Evolutionary conservation across 1,140 invertebrate species (phyloP).

Genomic region (Rhopalosiphum maidis): DNA sequence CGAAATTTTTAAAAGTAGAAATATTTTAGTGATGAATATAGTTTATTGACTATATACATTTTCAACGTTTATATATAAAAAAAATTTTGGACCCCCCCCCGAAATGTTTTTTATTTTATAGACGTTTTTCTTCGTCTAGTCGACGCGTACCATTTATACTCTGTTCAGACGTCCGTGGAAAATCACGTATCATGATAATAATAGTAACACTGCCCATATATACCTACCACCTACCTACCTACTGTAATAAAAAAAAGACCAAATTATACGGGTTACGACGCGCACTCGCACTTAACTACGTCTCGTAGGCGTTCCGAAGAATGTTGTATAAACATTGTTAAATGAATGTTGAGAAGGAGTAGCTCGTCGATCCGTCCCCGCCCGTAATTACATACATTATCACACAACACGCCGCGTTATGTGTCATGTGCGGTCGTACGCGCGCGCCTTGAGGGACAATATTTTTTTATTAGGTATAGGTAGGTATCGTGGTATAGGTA

Average conservation of each 20-base stretch:
- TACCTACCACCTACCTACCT: too few relatives aligned
- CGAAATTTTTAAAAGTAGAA: too few relatives aligned
- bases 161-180: background rate
- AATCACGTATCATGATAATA: background rate
- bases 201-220: background rate
- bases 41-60: too few relatives aligned
- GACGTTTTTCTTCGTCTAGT: background rate
- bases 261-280: background rate
- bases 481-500: background rate
- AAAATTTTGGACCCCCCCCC: too few relatives aligned
- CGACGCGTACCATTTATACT: background rate
- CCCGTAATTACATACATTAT: background rate
- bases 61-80: too few relatives aligned
- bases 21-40: too few relatives aligned
- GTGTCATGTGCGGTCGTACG: too few relatives aligned
- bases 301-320: background rate
- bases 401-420: background rate
- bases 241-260: background rate
- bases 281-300: background rate
- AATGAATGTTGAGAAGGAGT: background rate
- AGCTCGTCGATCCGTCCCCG: background rate
- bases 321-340: constrained; percentile 24
- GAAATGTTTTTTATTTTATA: too few relatives aligned
- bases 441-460: background rate
- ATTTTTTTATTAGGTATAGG: background rate